phyloP scores from a whole-genome alignment of 2,797 vertebrate genomes.

The Antennarius maculatus region DNA sequence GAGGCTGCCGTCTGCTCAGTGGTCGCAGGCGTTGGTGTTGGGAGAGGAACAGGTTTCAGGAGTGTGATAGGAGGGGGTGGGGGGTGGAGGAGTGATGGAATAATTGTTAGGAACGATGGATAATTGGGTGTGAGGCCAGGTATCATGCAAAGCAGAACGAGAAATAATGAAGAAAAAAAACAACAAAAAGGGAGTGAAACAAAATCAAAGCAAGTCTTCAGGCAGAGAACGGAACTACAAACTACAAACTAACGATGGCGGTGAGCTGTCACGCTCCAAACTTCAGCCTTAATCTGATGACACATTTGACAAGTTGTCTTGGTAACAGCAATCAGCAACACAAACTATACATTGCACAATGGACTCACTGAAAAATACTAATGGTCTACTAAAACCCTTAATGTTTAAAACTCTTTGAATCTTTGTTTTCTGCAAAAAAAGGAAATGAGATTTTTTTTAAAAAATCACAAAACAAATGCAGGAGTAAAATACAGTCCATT shows the following conservation, averaged over 20 bases:
- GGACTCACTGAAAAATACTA: not conserved
- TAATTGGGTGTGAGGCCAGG: slow-evolving; percentile 68
- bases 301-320: not conserved
- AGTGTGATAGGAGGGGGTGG: slow-evolving; percentile 47
- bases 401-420: not conserved
- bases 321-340: not conserved
- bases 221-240: slow-evolving; percentile 71
- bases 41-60: slow-evolving; percentile 45
- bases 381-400: not conserved
- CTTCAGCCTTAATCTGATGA: slow-evolving; percentile 19
- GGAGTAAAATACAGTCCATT: not conserved
- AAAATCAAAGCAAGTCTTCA: slow-evolving; percentile 76
- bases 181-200: slow-evolving; percentile 56
- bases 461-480: not conserved
- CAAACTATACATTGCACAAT: not conserved
- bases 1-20: slow-evolving; percentile 84
- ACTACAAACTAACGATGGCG: slow-evolving; percentile 56
- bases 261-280: slow-evolving; percentile 22
- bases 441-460: too few relatives aligned
- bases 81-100: slow-evolving; percentile 58
- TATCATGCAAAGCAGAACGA: slow-evolving; percentile 81
- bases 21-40: slow-evolving; percentile 52
- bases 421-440: not conserved
- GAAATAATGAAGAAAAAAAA: slow-evolving; percentile 63
- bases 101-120: slow-evolving; percentile 72